Conservation (phyloP, 2,113 vertebrate species). For the Oryctolagus cuniculus region mOryCun1.1 NC_091441.1:89897501-89898000, state of each 20-base stretch:
- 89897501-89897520: background rate
- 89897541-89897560: background rate
- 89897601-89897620: background rate
- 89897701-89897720: background rate
- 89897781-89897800: background rate
- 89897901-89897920: too few relatives aligned
- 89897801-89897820: background rate
- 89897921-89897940: too few relatives aligned
- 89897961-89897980: too few relatives aligned
- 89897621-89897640: background rate
- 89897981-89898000: too few relatives aligned
- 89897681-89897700: background rate
- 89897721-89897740: background rate
- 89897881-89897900: too few relatives aligned
- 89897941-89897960: too few relatives aligned
- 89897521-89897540: background rate
- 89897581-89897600: background rate
- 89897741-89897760: background rate
- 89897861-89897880: too few relatives aligned
- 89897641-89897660: background rate
- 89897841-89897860: too few relatives aligned
- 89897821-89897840: background rate
- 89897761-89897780: conserved; percentile 14
- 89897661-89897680: background rate
- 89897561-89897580: background rate